phyloP scores from a whole-genome alignment of 2,888 invertebrate genomes.

The Drosophila parthenogenetica region DNA sequence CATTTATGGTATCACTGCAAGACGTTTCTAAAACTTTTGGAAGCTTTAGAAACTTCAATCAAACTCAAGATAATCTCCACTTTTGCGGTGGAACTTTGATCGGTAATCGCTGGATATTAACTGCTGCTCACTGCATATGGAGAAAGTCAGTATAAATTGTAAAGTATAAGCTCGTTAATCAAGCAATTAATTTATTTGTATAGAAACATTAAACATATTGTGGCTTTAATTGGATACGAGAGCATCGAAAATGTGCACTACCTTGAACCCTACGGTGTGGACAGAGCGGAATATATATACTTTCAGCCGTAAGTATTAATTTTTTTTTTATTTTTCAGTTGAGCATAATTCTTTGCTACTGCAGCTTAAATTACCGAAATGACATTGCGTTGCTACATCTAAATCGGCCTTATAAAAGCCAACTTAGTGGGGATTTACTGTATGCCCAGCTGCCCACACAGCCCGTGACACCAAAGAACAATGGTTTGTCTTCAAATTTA shows the following conservation, averaged over 20 bases:
- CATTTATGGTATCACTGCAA: conserved; percentile 83
- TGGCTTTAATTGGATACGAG: conserved; percentile 77
- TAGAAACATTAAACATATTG: conserved; percentile 71
- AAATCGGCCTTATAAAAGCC: conserved; percentile 39
- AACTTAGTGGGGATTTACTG: conserved; percentile 19
- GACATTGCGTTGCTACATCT: conserved; percentile 82
- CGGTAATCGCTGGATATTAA: conserved; percentile 80
- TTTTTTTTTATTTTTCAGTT: neutral
- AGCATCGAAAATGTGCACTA: conserved; percentile 64
- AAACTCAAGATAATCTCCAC: conserved; percentile 64
- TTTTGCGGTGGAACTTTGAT: conserved; percentile 84
- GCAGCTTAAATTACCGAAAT: conserved; percentile 79
- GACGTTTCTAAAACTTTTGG: conserved; percentile 44
- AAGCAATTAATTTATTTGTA: neutral
- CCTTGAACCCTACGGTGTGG: conserved; percentile 63
- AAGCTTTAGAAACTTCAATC: conserved; percentile 18
- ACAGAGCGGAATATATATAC: conserved; percentile 72
- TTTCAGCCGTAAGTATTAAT: conserved; percentile 79
- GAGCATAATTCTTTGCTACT: neutral
- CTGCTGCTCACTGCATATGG: conserved; percentile 84
- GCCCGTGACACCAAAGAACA: conserved; percentile 69
- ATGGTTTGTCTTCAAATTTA: conserved; percentile 57
- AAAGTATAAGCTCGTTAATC: neutral
- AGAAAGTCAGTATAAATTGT: conserved; percentile 72
- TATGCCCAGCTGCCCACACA: conserved; percentile 73